These are phyloP conservation scores for Caenorhabditis uteleia DNA, from an alignment of 2,888 invertebrate genomes.

Conservation along the genomic window DNA sequence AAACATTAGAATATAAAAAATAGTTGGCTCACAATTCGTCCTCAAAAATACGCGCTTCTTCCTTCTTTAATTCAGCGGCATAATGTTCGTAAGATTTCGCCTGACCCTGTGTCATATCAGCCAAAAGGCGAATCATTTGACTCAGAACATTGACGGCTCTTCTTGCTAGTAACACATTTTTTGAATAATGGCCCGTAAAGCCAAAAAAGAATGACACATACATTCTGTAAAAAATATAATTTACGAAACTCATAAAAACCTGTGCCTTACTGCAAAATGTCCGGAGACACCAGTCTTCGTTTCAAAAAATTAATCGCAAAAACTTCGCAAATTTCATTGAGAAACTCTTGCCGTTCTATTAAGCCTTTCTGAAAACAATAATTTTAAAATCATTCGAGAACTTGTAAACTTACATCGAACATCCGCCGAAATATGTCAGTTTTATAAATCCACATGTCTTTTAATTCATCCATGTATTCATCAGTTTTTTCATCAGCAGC, in stretches of 20 bases:
- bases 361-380: constrained; percentile 63
- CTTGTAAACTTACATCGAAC: constrained; percentile 28
- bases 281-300: neutral
- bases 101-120: constrained; percentile 3
- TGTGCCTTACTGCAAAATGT: constrained; percentile 6
- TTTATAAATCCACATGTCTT: constrained; percentile 31
- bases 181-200: constrained; percentile 44
- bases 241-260: neutral
- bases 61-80: neutral
- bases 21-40: no score
- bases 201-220: constrained; percentile 17
- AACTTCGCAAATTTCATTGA: constrained; percentile 63
- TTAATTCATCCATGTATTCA: constrained; percentile 5
- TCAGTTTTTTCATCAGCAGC: no score
- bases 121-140: constrained; percentile 8
- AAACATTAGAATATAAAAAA: no score
- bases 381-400: neutral
- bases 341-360: constrained; percentile 62
- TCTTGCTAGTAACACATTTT: constrained; percentile 56
- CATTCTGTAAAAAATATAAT: constrained; percentile 6
- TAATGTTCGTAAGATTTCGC: constrained; percentile 1
- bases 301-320: constrained; percentile 39
- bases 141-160: constrained; percentile 40
- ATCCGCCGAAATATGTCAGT: constrained; percentile 18
- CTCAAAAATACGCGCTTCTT: no score